These are phyloP conservation scores for Spermophilus dauricus DNA, from an alignment of 2,113 vertebrate species.

Conservation along the genomic window DNA sequence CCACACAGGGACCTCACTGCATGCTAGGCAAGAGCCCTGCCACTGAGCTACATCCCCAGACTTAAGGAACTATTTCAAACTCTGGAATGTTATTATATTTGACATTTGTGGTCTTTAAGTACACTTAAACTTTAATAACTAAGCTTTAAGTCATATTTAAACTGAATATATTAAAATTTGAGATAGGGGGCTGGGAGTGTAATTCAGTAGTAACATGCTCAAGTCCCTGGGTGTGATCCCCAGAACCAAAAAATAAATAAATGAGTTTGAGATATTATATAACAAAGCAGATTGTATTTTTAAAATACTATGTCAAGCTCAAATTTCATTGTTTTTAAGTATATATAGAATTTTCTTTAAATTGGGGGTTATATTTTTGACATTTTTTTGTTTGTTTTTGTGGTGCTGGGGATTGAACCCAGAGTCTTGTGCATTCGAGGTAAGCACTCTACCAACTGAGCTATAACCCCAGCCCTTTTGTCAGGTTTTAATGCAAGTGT, in stretches of 20 bases:
- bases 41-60: not conserved
- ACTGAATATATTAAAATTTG: not conserved
- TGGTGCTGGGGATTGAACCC: too few species aligned
- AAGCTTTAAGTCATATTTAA: not conserved
- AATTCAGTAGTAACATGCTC: not conserved
- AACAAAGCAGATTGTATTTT: not conserved
- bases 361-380: not conserved
- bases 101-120: not conserved
- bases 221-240: not conserved
- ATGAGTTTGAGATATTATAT: not conserved
- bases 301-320: not conserved
- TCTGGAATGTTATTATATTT: not conserved
- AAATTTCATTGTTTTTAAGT: not conserved
- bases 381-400: too few species aligned
- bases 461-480: not conserved
- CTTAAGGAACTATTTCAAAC: slow-evolving; percentile 18
- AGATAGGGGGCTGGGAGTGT: not conserved
- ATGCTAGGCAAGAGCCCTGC: not conserved
- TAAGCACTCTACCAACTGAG: too few species aligned
- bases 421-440: too few species aligned
- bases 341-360: not conserved
- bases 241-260: not conserved
- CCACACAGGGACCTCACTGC: too few species aligned
- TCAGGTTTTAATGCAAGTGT: not conserved
- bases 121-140: not conserved